Evolutionary conservation across 1,140 invertebrate genomes (phyloP).

Genomic region (Belonocnema kinseyi): DNA sequence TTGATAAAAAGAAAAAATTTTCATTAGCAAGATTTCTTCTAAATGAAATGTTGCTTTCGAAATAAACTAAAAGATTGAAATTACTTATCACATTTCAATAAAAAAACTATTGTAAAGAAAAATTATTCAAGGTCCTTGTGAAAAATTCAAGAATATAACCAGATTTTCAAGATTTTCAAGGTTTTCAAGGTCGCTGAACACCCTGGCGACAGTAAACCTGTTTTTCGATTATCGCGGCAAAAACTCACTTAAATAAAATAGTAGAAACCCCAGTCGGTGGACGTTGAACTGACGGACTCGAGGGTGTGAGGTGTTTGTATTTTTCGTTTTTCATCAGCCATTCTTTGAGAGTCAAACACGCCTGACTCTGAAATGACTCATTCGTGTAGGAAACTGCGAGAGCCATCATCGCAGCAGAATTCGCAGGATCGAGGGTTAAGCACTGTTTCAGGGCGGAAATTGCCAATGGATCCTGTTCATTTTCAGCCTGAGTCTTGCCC

Average conservation of each 20-base stretch:
- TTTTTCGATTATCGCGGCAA: slow-evolving; percentile 78
- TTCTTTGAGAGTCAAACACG: slow-evolving; percentile 82
- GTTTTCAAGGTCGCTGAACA: too few species aligned
- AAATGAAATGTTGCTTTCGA: too few species aligned
- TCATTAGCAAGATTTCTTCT: too few species aligned
- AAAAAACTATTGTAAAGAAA: too few species aligned
- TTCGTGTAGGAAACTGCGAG: slow-evolving; percentile 97
- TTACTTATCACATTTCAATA: too few species aligned
- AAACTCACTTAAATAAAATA: slow-evolving; percentile 66
- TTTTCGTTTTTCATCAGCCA: slow-evolving; percentile 92
- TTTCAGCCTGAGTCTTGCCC: slow-evolving; percentile 95
- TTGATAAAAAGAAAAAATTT: too few species aligned
- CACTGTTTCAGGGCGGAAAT: slow-evolving; percentile 93
- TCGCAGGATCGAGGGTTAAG: slow-evolving; percentile 87
- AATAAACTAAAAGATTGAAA: too few species aligned
- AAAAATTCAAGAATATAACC: too few species aligned
- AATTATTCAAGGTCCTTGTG: too few species aligned
- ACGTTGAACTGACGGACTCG: slow-evolving; percentile 60
- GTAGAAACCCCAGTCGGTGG: slow-evolving; percentile 61
- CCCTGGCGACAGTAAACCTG: too few species aligned
- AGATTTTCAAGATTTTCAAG: too few species aligned
- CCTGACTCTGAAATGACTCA: slow-evolving; percentile 89
- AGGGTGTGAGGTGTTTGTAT: slow-evolving; percentile 84
- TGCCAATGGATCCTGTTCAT: slow-evolving; percentile 89
- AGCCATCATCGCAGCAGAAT: slow-evolving; percentile 90